A percentile compares a stretch with the other conserved stretches of the same genome.
These are phyloP conservation scores for Agonopterix subpropinquella DNA, from an alignment of 2,888 invertebrate genomes.

Conservation along the genomic window DNA sequence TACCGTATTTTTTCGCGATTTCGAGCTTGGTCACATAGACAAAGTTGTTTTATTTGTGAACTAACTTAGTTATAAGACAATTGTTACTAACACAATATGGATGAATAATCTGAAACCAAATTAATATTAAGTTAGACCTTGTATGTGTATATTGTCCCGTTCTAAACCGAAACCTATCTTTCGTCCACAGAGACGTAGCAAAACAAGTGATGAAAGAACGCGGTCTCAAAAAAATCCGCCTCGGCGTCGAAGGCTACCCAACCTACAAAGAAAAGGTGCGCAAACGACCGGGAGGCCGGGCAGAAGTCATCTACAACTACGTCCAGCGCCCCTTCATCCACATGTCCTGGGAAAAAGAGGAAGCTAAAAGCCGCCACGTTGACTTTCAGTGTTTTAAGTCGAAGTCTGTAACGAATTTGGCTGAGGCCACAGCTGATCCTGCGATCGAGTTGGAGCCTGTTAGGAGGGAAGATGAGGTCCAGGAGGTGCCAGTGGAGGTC, in stretches of 20 bases:
- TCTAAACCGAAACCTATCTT: constrained; percentile 5
- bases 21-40: too few species aligned
- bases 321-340: constrained; percentile 99
- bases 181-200: constrained; percentile 89
- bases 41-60: too few species aligned
- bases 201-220: constrained; percentile 99
- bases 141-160: too few species aligned
- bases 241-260: constrained; percentile 99
- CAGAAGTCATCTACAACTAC: constrained; percentile 99
- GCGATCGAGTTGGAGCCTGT: constrained; percentile 76
- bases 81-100: too few species aligned
- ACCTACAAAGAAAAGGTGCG: constrained; percentile 98
- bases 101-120: too few species aligned
- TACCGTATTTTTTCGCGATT: too few species aligned
- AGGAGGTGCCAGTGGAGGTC: constrained; percentile 20
- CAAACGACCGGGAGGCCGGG: constrained; percentile 93
- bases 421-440: constrained; percentile 95
- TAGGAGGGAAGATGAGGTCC: constrained; percentile 16
- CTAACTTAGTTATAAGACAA: too few species aligned
- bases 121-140: too few species aligned
- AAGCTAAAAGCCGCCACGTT: constrained; percentile 98
- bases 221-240: constrained; percentile 97
- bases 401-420: constrained; percentile 97
- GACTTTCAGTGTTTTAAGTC: constrained; percentile 99
- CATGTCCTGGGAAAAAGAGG: constrained; percentile 99